phyloP scores from a whole-genome alignment of 2,113 vertebrate genomes.

The Xyrauchen texanus region DNA sequence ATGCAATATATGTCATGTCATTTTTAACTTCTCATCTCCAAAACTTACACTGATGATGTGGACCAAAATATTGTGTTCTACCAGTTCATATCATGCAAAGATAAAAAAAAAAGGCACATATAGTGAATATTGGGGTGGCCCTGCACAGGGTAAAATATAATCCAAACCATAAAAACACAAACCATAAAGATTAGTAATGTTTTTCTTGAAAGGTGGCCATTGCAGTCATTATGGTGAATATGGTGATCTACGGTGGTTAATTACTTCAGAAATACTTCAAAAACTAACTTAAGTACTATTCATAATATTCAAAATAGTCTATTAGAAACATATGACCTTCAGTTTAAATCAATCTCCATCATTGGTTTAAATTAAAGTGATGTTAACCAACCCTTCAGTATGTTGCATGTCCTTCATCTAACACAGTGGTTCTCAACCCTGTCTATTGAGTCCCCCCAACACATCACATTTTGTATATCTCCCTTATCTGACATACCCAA shows the following conservation, averaged over 20 bases:
- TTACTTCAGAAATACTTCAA: neutral
- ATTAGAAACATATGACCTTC: neutral
- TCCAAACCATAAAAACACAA: neutral
- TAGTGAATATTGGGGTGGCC: slow-evolving; percentile 14
- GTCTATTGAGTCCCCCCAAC: too few relatives aligned
- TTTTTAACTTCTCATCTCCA: neutral
- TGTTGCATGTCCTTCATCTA: neutral
- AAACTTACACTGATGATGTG: neutral
- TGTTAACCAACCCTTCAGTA: neutral
- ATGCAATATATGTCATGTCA: neutral
- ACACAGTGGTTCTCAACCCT: too few relatives aligned
- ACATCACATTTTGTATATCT: too few relatives aligned
- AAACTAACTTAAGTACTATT: neutral
- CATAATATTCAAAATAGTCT: neutral
- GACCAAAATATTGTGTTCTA: neutral
- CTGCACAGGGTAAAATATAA: neutral
- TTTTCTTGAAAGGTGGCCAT: neutral
- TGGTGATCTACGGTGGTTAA: neutral
- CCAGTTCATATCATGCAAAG: neutral
- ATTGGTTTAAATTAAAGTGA: neutral
- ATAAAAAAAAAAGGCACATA: slow-evolving; percentile 23
- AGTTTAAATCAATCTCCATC: neutral
- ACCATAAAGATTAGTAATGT: neutral
- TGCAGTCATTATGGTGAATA: too few relatives aligned
- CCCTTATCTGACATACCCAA: too few relatives aligned